Percentiles rank a stretch among this genome's conserved stretches.
Conservation (phyloP, 2,113 vertebrate species). For the Leucosticte australis region DNA sequence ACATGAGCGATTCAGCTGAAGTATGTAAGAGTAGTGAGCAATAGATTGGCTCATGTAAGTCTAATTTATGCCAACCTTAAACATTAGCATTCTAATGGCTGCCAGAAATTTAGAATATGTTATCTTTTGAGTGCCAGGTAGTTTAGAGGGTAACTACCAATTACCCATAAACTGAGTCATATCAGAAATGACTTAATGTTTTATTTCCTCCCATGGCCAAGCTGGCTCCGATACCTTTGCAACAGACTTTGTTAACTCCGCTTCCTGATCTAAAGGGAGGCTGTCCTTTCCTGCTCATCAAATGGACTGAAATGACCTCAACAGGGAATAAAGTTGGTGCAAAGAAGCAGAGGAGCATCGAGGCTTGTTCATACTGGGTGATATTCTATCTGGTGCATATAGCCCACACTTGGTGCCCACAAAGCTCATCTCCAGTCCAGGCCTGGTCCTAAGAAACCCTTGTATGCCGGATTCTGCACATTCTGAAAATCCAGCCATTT, state of each 20-base stretch:
- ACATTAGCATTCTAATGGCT: not conserved
- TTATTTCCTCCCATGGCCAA: constrained; percentile 37
- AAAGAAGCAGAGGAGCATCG: not conserved
- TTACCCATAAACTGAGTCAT: constrained; percentile 16
- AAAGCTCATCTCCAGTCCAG: not conserved
- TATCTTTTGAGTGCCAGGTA: constrained; percentile 49
- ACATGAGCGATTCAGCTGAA: constrained; percentile 26
- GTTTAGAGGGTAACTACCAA: constrained; percentile 61
- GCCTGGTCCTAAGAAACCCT: not conserved
- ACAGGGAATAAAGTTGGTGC: not conserved
- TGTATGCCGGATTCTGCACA: not conserved
- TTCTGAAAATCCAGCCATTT: not conserved
- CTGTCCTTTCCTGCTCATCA: not conserved
- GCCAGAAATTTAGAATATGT: constrained; percentile 56
- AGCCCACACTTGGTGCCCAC: not conserved
- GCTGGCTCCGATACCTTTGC: not conserved
- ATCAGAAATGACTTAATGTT: constrained; percentile 13
- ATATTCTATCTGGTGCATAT: not conserved
- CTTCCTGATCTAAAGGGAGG: not conserved
- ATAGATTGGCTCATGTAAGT: constrained; percentile 39
- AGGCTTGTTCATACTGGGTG: not conserved
- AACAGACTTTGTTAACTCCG: not conserved
- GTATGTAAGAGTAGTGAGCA: constrained; percentile 35
- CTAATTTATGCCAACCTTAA: constrained; percentile 51
- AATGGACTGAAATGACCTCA: not conserved